Conservation (phyloP, 2,113 vertebrate species). For the Phyllostomus discolor region DNA sequence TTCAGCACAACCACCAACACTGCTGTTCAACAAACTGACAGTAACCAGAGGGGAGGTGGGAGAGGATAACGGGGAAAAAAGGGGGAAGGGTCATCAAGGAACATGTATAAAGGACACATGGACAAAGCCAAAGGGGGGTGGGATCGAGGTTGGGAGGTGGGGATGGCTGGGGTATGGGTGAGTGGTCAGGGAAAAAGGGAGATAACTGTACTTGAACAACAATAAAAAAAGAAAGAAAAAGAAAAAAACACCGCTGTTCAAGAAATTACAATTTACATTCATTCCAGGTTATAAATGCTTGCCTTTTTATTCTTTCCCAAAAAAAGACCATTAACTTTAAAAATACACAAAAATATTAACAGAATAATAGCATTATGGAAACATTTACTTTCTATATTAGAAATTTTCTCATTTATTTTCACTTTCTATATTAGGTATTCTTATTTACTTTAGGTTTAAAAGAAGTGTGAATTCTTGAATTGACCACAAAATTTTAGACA, state of each 20-base stretch:
- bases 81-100: no score
- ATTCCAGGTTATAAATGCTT: constrained; percentile 99
- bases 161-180: no score
- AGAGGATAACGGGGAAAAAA: no score
- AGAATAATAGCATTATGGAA: background rate
- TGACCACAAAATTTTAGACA: constrained; percentile 18
- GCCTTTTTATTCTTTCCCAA: constrained; percentile 94
- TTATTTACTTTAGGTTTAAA: constrained; percentile 17
- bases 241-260: constrained; percentile 75
- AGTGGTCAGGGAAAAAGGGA: no score
- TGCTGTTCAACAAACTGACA: constrained; percentile 85
- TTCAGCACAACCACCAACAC: constrained; percentile 85
- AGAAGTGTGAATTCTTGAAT: background rate
- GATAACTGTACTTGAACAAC: no score
- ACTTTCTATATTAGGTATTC: background rate
- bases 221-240: no score
- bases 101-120: no score
- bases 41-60: no score
- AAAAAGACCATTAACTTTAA: constrained; percentile 98
- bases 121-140: no score
- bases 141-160: no score
- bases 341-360: background rate
- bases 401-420: background rate
- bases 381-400: background rate
- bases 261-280: constrained; percentile 93